Evolutionary conservation across 30 jellyfish, hydroid and myxozoan genomes (phyloP), one percentile per base, ranked within the genome.

Genomic region (Aurelia aurita): DNA sequence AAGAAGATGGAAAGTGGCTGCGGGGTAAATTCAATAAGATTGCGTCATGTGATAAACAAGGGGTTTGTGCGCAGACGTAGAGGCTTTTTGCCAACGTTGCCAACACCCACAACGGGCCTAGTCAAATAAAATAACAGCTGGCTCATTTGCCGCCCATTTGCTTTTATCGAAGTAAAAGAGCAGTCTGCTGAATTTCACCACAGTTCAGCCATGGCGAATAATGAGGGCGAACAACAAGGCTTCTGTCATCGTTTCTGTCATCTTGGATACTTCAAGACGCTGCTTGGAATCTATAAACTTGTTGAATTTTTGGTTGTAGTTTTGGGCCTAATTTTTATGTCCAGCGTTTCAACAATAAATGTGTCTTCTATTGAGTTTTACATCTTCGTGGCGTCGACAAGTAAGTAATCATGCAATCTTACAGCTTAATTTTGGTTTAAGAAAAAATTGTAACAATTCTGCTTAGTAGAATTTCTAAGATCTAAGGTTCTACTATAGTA

Each of bases 311-410:
- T 81, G 11, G 91, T 81, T 5, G 85, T 68, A 14, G 64, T 68
- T 12, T 58, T 81, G 27, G 91, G 91, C 91, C 78, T 81, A 70
- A 81, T 81, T 49, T 54, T 81, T 35, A 81, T 68, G 91, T 63
- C 91, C 19, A 68, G 68, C 31, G 91, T 81, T 28, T 81, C 91
- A 15, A 84, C 85, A 0, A 54, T 68, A 57, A 81, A 81, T 43
- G 85, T 84, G 20, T 20, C 72, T 19, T 53, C 91, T n/a, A 81
- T 81, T 32, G 69, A 81, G 49, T 81, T 81, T 26, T 81, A 51
- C 55, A 68, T 81, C 68, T 51, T 81, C 27, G 78, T 81, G 21
- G 58, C 80, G 46, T 27, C 91, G 3, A 67, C 91, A 34, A 60
- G 91, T 81, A 62, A 67, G 91, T 51, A 0, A 8, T 39, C 51